Evolutionary conservation across 2,113 vertebrate genomes (phyloP).

Genomic region (Sciurus niger): DNA sequence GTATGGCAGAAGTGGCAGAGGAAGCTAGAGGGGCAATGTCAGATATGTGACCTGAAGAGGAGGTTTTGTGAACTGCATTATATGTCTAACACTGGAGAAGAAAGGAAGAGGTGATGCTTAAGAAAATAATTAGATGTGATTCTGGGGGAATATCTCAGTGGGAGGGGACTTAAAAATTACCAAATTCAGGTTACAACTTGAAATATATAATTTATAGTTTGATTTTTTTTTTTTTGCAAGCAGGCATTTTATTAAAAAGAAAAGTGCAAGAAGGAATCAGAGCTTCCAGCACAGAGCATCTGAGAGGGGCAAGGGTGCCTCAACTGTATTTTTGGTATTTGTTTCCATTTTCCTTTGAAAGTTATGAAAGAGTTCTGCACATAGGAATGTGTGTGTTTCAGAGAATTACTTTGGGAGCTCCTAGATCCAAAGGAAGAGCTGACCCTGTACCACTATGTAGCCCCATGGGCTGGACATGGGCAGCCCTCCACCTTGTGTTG

Average conservation of each 20-base stretch:
- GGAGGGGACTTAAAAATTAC: not conserved
- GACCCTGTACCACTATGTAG: not conserved
- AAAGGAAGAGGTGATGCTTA: not conserved
- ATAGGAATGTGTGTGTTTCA: not conserved
- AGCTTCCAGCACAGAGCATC: too few relatives aligned
- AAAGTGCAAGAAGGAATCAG: too few relatives aligned
- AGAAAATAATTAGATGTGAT: conserved; percentile 7
- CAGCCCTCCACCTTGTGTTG: not conserved
- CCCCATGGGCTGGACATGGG: not conserved
- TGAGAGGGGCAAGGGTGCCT: too few relatives aligned
- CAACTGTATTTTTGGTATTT: not conserved
- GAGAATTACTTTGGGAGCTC: not conserved
- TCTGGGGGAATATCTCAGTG: not conserved
- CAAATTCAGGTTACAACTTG: not conserved
- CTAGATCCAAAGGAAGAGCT: not conserved
- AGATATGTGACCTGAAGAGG: not conserved
- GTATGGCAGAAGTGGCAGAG: not conserved
- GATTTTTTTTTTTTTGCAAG: too few relatives aligned
- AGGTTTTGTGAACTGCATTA: not conserved
- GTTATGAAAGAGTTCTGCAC: not conserved
- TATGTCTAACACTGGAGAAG: not conserved
- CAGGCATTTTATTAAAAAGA: too few relatives aligned
- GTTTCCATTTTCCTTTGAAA: conserved; percentile 13
- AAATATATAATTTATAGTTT: not conserved
- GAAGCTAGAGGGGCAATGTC: not conserved